Evolutionary conservation across 2,113 vertebrate genomes (phyloP).

Genomic region (Natator depressus): DNA sequence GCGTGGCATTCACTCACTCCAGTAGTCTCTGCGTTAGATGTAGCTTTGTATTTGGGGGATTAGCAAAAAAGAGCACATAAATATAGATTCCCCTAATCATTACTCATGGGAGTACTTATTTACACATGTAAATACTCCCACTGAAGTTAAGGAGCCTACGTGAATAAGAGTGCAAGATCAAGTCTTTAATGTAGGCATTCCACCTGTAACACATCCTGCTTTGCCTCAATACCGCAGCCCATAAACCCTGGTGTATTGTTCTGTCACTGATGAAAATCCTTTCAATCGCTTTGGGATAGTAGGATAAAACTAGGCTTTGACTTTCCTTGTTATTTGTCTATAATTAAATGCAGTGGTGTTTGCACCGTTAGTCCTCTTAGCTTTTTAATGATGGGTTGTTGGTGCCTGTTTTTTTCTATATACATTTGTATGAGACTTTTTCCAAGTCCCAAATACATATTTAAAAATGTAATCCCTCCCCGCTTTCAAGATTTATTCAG

Average conservation of each 20-base stretch:
- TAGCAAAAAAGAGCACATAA: not conserved
- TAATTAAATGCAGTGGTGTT: not conserved
- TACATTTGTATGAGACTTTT: accelerated
- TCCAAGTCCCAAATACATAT: not conserved
- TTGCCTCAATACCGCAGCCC: not conserved
- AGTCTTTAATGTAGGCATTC: not conserved
- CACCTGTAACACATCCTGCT: not conserved
- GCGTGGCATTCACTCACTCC: not conserved
- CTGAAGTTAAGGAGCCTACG: not conserved
- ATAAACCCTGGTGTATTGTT: not conserved
- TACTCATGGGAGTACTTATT: not conserved
- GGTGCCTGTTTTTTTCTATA: not conserved
- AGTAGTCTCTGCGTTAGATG: not conserved
- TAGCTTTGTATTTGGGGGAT: not conserved
- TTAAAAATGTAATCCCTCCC: not conserved
- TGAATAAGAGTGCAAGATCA: not conserved
- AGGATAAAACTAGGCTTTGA: not conserved
- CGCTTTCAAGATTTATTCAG: not conserved
- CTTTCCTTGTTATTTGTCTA: not conserved
- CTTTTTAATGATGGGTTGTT: not conserved
- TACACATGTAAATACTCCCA: not conserved
- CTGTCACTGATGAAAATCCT: not conserved
- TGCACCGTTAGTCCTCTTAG: not conserved
- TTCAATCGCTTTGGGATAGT: not conserved
- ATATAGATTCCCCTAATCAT: not conserved